Percentiles rank a stretch among this genome's conserved stretches.
phyloP scores from a whole-genome alignment of 2,797 vertebrate genomes.

The Pteronotus mesoamericanus region DNA sequence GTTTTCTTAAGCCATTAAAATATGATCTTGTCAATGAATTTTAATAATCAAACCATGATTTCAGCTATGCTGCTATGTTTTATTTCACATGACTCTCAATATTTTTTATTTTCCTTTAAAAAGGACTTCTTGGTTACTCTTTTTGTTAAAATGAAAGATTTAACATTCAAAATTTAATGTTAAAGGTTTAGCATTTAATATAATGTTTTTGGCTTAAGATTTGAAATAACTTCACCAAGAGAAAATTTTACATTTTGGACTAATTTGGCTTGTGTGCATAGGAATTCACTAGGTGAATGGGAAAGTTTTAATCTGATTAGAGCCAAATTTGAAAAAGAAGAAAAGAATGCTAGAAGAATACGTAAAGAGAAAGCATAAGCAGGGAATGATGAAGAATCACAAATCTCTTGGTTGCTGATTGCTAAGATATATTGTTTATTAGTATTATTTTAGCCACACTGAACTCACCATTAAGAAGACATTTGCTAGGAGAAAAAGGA shows the following conservation, averaged over 20 bases:
- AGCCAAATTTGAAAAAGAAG: background rate
- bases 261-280: background rate
- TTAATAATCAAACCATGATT: conserved; percentile 55
- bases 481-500: background rate
- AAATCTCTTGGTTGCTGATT: background rate
- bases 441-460: background rate
- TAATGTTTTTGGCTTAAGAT: background rate
- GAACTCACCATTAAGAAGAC: background rate
- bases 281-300: background rate
- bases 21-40: conserved; percentile 70
- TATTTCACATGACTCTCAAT: background rate
- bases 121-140: background rate
- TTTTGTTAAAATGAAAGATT: background rate
- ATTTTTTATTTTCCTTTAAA: conserved; percentile 65
- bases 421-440: background rate
- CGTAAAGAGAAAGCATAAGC: background rate
- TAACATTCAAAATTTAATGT: background rate
- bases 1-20: conserved; percentile 64
- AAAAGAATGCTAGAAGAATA: background rate
- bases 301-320: background rate
- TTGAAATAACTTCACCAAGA: background rate
- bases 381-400: background rate
- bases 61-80: conserved; percentile 21
- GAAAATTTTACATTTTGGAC: background rate
- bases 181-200: background rate